Evolutionary conservation across 2,888 invertebrate genomes (phyloP), one percentile per base, ranked within the genome.

Genomic region (Synanthedon vespiformis): DNA sequence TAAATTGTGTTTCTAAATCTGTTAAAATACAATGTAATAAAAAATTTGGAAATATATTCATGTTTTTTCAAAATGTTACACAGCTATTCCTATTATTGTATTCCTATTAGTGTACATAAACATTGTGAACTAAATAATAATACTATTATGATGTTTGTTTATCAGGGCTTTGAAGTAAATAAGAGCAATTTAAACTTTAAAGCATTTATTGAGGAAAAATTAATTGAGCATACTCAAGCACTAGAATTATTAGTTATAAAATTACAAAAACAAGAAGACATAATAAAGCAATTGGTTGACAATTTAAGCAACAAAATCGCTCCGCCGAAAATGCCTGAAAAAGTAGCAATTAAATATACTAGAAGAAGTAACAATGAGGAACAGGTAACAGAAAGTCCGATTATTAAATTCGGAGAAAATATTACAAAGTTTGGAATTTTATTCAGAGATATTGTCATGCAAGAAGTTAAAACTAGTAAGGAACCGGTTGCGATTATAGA

Each of bases 151-250:
- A 34, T 34, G 2, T 34, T 34, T 34, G 8, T 34, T 34, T 34
- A 34, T 10, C 34, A 34, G 34, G 10, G 34, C 8, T 34, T 34
- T 34, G 34, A 34, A 6, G 34, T 34, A 53, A 52, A 49, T 56
- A 57, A 56, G 52, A 61, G 53, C 56, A 63, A 51, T 40, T 49
- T 44, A 12, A n/a, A 10, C 40, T 65, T 71, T 18, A 58, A 55
- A 27, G 58, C 67, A 6, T 77, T 74, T 54, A 57, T 82, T 13
- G 74, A 76, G 58, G 72, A 80, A 4, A 76, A 73, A 53, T 56
- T 82, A 40, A 61, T 70, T 47, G 65, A 79, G 53, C 80, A 83
- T 40, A 68, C 68, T 11, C 74, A 76, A 65, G 75, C 74, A 0
- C 61, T 83, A 52, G 77, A 79, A 50, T 63, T 72, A 51, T 57